Evolutionary conservation across 2,888 invertebrate species (phyloP).

Genomic region (Drosophila fulvimacula): DNA sequence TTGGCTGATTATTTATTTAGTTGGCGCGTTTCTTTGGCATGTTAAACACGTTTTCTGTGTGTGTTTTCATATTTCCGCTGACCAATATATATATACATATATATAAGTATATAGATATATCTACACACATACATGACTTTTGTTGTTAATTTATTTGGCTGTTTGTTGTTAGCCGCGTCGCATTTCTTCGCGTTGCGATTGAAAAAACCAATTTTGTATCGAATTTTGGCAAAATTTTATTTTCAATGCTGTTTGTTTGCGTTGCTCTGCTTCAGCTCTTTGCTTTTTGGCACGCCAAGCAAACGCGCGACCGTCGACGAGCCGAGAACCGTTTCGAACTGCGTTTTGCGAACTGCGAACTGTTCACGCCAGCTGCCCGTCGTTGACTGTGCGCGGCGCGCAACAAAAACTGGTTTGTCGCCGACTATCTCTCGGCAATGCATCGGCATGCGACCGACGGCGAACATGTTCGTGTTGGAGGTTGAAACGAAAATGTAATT

Average conservation of each 20-base stretch:
- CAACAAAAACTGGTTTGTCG: slow-evolving; percentile 65
- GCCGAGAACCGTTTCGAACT: slow-evolving; percentile 31
- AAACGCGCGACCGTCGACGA: slow-evolving; percentile 66
- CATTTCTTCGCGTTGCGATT: slow-evolving; percentile 65
- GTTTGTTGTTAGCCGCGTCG: slow-evolving; percentile 58
- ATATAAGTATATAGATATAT: neutral
- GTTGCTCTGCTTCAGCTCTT: neutral
- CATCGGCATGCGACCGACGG: slow-evolving; percentile 41
- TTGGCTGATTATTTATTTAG: slow-evolving; percentile 61
- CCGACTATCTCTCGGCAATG: slow-evolving; percentile 30
- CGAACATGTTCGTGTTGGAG: slow-evolving; percentile 57
- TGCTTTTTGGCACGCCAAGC: slow-evolving; percentile 59
- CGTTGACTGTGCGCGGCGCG: slow-evolving; percentile 57
- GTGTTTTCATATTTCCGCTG: slow-evolving; percentile 69
- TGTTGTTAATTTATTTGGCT: slow-evolving; percentile 26
- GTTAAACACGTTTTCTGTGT: slow-evolving; percentile 66
- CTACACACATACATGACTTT: slow-evolving; percentile 63
- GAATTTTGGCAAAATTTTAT: slow-evolving; percentile 63
- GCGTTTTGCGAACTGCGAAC: slow-evolving; percentile 44
- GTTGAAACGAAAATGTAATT: slow-evolving; percentile 14
- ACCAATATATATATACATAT: slow-evolving; percentile 22
- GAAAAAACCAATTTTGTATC: slow-evolving; percentile 72
- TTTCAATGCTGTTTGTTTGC: slow-evolving; percentile 55
- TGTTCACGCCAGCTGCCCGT: slow-evolving; percentile 68
- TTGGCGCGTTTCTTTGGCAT: slow-evolving; percentile 56